These are phyloP conservation scores for Epistrophella euchroma DNA, from an alignment of 2,888 invertebrate species.

Conservation along the genomic window DNA sequence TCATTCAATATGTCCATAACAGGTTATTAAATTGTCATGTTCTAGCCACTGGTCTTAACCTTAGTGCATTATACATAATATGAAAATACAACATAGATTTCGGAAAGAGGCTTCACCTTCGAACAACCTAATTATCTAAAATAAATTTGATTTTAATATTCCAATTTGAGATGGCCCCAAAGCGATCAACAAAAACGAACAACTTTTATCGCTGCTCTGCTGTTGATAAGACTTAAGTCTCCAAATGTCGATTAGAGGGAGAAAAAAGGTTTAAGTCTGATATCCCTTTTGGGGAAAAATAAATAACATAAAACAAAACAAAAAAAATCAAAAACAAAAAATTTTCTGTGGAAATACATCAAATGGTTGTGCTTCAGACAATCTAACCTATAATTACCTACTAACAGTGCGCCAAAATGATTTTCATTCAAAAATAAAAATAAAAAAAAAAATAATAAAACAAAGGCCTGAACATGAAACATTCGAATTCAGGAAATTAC, in stretches of 20 bases:
- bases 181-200: conserved; percentile 38
- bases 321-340: conserved; percentile 32
- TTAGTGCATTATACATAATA: neutral
- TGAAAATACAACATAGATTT: neutral
- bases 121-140: conserved; percentile 48
- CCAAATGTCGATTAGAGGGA: conserved; percentile 41
- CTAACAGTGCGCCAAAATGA: conserved; percentile 65
- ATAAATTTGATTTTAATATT: conserved; percentile 66
- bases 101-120: conserved; percentile 23
- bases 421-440: conserved; percentile 61
- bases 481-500: conserved; percentile 72
- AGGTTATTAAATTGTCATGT: conserved; percentile 60
- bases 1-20: conserved; percentile 3
- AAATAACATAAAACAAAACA: neutral
- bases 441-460: neutral
- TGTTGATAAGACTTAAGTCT: conserved; percentile 25
- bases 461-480: conserved; percentile 39
- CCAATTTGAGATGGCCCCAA: conserved; percentile 47
- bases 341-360: conserved; percentile 62
- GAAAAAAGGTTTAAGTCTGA: conserved; percentile 11
- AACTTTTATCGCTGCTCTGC: conserved; percentile 36
- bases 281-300: conserved; percentile 13
- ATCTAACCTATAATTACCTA: conserved; percentile 71
- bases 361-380: conserved; percentile 49
- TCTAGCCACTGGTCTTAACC: conserved; percentile 73